Base-by-base conservation (phyloP, 1,140 invertebrate genomes). In the Daktulosphaira vitifoliae region DNA sequence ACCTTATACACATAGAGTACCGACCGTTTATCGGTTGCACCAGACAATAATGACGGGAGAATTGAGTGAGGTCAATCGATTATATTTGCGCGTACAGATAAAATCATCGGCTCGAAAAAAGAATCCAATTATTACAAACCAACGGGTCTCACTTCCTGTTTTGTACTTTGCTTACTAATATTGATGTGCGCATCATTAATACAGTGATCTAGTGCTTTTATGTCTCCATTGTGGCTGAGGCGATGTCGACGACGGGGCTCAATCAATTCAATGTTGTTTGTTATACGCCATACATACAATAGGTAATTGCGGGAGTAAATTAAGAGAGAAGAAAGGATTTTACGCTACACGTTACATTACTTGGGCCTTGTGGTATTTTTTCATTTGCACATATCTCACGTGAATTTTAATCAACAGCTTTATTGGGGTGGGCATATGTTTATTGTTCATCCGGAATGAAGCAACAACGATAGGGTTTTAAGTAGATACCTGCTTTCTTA, bases 101-200 rank as follows among this genome's bases (percentile, higher is more conserved):
- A 20, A 62, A 62, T 26, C 9, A 7, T 46, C 42, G 25, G 42
- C 29, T 46, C 29, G 2, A 16, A 4, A 16, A 33, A 39, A 20
- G 37, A 42, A 62, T 62, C 42, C 56, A 62, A 62, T 62, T 62
- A 62, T 62, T 62, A 48, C 56, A 48, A 59, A 62, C 25, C 56
- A 22, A 25, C 29, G 56, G 25, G 9, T 62, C 18, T 29, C 42
- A 48, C 56, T 48, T 62, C 56, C 56, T 48, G 56, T 48, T 33
- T 25, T 25, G 52, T 44, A 11, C 23, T 7, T 8, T 54, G 8
- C n/a, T 18, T 2, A 26, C 25, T 2, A 33, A 33, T 33, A 33
- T 6, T 33, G 11, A 33, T 33, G 29, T 33, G 11, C 5, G 29
- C 11, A 33, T 29, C 25, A 18, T 44, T 46, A 46, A 13, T 59